Conservation (phyloP, 2,888 invertebrate species). For the Chymomyza fuscimana region DNA sequence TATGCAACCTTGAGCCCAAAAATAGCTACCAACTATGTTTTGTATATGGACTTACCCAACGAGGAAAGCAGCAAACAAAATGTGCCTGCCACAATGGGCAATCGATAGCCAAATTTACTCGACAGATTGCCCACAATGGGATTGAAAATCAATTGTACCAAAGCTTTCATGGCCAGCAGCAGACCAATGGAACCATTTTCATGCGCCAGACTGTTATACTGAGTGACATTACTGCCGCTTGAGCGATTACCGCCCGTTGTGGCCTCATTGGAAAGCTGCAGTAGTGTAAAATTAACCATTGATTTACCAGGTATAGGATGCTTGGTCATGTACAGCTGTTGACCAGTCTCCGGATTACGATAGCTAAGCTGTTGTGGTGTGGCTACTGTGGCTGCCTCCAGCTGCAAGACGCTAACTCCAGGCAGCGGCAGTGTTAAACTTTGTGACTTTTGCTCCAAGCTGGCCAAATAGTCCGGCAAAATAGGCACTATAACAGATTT, state of each 20-base stretch:
- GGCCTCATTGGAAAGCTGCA: conserved; percentile 58
- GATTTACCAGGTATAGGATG: conserved; percentile 79
- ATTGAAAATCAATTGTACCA: conserved; percentile 89
- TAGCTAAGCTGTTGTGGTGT: conserved; percentile 70
- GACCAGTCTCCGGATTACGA: conserved; percentile 43
- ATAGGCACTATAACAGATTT: conserved; percentile 85
- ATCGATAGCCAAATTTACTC: conserved; percentile 84
- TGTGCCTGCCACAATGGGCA: conserved; percentile 86
- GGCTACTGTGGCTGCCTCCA: conserved; percentile 32
- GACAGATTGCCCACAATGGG: conserved; percentile 87
- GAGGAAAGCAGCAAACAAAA: conserved; percentile 85
- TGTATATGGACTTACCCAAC: conserved; percentile 82
- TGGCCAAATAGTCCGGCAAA: conserved; percentile 87
- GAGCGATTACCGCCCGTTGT: conserved; percentile 31
- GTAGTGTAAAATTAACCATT: conserved; percentile 76
- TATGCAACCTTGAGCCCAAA: conserved; percentile 9
- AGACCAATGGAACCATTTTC: conserved; percentile 86
- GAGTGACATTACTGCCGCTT: conserved; percentile 45
- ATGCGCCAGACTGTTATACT: conserved; percentile 78
- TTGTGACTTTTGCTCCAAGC: conserved; percentile 79
- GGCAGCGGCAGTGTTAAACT: background rate
- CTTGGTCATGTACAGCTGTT: conserved; percentile 74
- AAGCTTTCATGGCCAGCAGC: conserved; percentile 87
- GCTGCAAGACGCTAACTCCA: conserved; percentile 20
- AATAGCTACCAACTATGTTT: conserved; percentile 5